Base-by-base conservation (phyloP, 2,888 invertebrate genomes). In the Pollenia amentaria region DNA sequence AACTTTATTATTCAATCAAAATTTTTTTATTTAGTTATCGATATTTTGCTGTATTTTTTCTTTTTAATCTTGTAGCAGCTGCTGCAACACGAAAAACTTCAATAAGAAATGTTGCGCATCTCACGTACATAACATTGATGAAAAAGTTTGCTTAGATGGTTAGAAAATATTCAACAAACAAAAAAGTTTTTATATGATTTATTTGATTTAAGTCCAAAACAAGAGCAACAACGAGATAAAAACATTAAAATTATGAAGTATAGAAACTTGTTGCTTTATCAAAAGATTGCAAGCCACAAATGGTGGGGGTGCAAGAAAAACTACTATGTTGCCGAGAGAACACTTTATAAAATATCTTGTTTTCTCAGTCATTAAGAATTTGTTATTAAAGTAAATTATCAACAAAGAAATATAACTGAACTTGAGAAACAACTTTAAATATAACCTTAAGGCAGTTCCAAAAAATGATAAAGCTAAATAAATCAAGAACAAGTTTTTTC, bases 1-100 rank as follows among this genome's bases (percentile, higher is more conserved):
- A 44, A 70, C 55, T 65, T 80, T 80, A 48, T 42, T 76, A 65
- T 80, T 80, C 76, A 85, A 76, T 85, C 75, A 85, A 44, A 85
- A 55, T 48, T n/a, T 18, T 64, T 84, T 76, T 29, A 29, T 29
- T 76, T 42, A 16, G 55, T 80, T 85, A 85, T 85, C 69, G 53
- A 42, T 62, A 69, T 70, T 79, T 70, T 76, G 80, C 69, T 72
- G 76, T 76, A 57, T 70, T 75, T 60, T 29, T 76, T 2, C 38
- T 29, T 38, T 12, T 64, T 53, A 55, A n/a, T 42, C 53, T 48
- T 75, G 53, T 55, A 18, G 60, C 16, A 46, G 46, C 53, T 14
- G 29, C 42, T 14, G 38, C 7, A 69, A 57, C 42, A 48, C 7
- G 8, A 67, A 14, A 9, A 18, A 16, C 14, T 38, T 16, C 44